phyloP scores from a whole-genome alignment of 2,888 invertebrate genomes.

The Xylota segnis region DNA sequence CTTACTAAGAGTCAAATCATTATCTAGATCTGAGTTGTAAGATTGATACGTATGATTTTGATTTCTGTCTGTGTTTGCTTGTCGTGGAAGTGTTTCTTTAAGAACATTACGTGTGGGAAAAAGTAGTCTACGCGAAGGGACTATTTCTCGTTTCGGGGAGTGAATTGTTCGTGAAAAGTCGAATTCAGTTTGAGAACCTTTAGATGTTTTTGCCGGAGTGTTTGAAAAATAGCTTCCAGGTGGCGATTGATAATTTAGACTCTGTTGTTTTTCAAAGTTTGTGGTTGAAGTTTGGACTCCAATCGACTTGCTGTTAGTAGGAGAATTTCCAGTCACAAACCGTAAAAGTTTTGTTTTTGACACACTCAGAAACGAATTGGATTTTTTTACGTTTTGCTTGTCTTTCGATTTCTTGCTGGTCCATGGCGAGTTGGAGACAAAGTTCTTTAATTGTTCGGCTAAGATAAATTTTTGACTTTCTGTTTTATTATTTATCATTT shows the following conservation, averaged over 20 bases:
- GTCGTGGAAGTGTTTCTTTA: slow-evolving; percentile 32
- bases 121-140: slow-evolving; percentile 44
- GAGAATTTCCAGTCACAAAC: slow-evolving; percentile 81
- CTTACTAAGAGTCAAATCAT: slow-evolving; percentile 82
- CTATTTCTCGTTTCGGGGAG: slow-evolving; percentile 79
- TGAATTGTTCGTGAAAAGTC: slow-evolving; percentile 82
- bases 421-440: slow-evolving; percentile 80
- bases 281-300: slow-evolving; percentile 80
- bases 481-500: slow-evolving; percentile 60
- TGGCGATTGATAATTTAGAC: slow-evolving; percentile 79
- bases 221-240: slow-evolving; percentile 83
- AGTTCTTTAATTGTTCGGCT: slow-evolving; percentile 80
- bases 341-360: slow-evolving; percentile 82
- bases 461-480: slow-evolving; percentile 80
- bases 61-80: slow-evolving; percentile 34
- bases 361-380: slow-evolving; percentile 79
- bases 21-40: slow-evolving; percentile 82
- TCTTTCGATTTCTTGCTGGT: slow-evolving; percentile 70
- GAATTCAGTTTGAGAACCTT: slow-evolving; percentile 78
- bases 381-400: slow-evolving; percentile 69
- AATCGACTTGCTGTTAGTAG: slow-evolving; percentile 79
- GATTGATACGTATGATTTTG: slow-evolving; percentile 81
- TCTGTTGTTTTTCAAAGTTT: slow-evolving; percentile 67
- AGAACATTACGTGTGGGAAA: slow-evolving; percentile 32
- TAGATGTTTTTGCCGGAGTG: slow-evolving; percentile 77